Conservation (phyloP, 2,797 vertebrate species). For the Cheirogaleus major region DNA sequence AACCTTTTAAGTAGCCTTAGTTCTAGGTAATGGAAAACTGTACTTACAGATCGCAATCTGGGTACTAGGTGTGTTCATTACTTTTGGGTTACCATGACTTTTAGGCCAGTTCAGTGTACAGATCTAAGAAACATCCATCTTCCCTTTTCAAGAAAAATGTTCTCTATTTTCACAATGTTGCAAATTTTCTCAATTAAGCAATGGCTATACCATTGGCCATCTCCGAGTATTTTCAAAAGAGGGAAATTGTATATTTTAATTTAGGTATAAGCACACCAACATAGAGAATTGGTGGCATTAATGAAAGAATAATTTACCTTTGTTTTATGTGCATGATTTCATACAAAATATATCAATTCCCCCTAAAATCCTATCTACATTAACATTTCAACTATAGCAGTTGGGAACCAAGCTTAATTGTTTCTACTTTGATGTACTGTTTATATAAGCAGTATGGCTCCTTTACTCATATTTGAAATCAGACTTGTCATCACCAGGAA, state of each 20-base stretch:
- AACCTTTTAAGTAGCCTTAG: not conserved
- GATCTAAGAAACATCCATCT: not conserved
- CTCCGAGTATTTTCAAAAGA: conserved; percentile 20
- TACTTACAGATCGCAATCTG: not conserved
- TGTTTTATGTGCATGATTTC: not conserved
- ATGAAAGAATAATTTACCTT: not conserved
- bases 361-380: not conserved
- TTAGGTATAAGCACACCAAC: not conserved
- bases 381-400: conserved; percentile 25
- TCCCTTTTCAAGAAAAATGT: not conserved
- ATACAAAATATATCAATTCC: not conserved
- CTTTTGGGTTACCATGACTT: not conserved
- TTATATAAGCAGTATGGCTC: not conserved
- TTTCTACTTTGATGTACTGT: not conserved
- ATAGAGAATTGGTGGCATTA: not conserved
- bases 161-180: not conserved
- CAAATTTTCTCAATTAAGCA: not conserved
- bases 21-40: not conserved
- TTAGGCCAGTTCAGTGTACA: not conserved
- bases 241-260: not conserved
- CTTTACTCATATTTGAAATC: conserved; percentile 7
- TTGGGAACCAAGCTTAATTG: not conserved
- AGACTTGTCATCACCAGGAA: not conserved
- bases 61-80: not conserved
- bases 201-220: not conserved